Evolutionary conservation across 2,888 invertebrate genomes (phyloP).

Genomic region (Pteria penguin): DNA sequence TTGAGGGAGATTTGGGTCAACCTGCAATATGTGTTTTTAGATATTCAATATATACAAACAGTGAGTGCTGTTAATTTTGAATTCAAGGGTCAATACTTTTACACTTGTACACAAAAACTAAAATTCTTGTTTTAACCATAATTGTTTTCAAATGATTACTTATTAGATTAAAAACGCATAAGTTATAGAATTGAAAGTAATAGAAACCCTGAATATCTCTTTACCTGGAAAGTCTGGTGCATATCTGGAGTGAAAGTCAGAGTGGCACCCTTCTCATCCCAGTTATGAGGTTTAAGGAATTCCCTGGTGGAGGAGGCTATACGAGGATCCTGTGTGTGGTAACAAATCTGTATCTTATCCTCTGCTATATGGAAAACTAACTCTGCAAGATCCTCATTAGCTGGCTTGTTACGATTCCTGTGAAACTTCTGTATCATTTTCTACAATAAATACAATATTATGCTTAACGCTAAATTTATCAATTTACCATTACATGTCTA

Average conservation of each 20-base stretch:
- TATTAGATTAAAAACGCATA: no score
- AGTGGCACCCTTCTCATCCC: constrained; percentile 78
- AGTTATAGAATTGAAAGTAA: no score
- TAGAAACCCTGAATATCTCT: no score
- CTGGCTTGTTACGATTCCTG: constrained; percentile 69
- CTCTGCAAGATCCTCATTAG: constrained; percentile 79
- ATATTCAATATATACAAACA: no score
- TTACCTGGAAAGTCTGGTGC: constrained; percentile 79
- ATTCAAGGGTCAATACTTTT: no score
- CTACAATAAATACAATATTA: no score
- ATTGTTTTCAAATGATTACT: no score
- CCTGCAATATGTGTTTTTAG: no score
- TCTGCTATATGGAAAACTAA: constrained; percentile 75
- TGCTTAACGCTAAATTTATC: no score
- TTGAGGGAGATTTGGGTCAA: constrained; percentile 69
- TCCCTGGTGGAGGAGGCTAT: constrained; percentile 79
- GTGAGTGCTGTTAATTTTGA: no score
- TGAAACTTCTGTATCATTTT: constrained; percentile 78
- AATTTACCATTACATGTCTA: neutral
- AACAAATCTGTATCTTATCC: constrained; percentile 77
- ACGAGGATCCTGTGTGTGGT: constrained; percentile 77
- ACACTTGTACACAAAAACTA: no score
- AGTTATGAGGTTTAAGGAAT: constrained; percentile 77
- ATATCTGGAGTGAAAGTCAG: constrained; percentile 75
- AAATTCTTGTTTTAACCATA: no score